phyloP scores from a whole-genome alignment of 2,888 invertebrate genomes.

The Entomobrya multifasciata region DNA sequence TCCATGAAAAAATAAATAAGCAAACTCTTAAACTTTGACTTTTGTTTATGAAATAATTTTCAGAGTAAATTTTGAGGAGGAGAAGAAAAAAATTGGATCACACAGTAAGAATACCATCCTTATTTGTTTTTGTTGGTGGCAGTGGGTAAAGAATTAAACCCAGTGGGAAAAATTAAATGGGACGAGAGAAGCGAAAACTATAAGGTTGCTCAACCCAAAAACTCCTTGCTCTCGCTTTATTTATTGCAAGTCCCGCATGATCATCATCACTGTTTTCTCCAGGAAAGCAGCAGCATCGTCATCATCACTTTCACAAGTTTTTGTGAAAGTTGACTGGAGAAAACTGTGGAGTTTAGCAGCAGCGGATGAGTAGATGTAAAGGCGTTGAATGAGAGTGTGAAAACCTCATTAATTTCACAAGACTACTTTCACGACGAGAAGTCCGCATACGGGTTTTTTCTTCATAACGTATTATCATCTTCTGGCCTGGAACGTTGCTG shows the following conservation, averaged over 20 bases:
- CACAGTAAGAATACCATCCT: too few relatives aligned
- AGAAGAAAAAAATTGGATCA: too few relatives aligned
- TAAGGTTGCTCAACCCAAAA: neutral
- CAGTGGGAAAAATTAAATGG: conserved; percentile 59
- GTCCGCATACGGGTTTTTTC: neutral
- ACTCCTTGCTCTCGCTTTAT: conserved; percentile 37
- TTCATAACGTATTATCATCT: neutral
- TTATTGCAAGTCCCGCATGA: conserved; percentile 60
- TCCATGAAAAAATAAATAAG: conserved; percentile 4
- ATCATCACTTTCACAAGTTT: too few relatives aligned
- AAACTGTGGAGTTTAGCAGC: too few relatives aligned
- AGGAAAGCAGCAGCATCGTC: conserved; percentile 25
- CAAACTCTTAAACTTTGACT: conserved; percentile 34
- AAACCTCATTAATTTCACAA: conserved; percentile 64
- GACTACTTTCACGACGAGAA: neutral
- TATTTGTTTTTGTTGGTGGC: conserved; percentile 17
- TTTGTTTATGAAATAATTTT: neutral
- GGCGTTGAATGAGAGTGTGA: conserved; percentile 69
- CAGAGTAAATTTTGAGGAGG: neutral
- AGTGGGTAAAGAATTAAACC: conserved; percentile 13
- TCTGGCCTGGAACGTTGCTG: conserved; percentile 10
- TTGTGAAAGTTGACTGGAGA: neutral
- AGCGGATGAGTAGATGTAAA: conserved; percentile 21
- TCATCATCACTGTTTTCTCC: conserved; percentile 43
- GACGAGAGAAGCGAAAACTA: neutral